Evolutionary conservation across 2,888 invertebrate species (phyloP), one percentile per base, ranked within the genome.

Genomic region (Argyresthia albistria): DNA sequence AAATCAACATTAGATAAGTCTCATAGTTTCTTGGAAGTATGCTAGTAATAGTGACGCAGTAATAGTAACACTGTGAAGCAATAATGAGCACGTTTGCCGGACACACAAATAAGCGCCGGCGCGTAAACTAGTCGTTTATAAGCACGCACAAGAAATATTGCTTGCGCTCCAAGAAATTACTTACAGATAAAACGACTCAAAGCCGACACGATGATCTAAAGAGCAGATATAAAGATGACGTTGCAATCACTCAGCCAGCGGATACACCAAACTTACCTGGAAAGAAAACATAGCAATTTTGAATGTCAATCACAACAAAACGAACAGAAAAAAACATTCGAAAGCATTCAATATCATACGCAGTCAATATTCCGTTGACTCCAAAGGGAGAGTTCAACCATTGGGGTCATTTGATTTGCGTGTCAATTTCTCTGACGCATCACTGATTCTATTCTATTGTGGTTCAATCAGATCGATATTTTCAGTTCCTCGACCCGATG

Each of bases 361-460:
- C 9, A 15, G n/a, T 39, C 3, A 6, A 45, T 45, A 45, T 45
- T 45, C 14, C 25, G 11, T 47, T 47, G 35, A 47, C 47, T 39
- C 25, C 25, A 14, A 6, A 46, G 25, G 25, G 25, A 25, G 47
- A 47, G 47, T 35, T 11, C 47, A 50, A 25, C 16, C 25, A 50
- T 15, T 35, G 50, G 50, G 50, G 50, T 50, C 50, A 50, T 25
- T 50, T 25, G 43, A 35, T 50, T 50, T 43, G 50, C 50, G 50
- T 50, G 50, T 50, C 50, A 50, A 50, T 50, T 50, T 50, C 50
- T 50, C 50, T 12, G 43, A 35, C 50, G 43, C 50, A 50, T 50
- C 50, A 50, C 50, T 43, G 50, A 50, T n/a, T 50, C 43, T 16
- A 36, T 36, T 49, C 49, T 49, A 50, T 50, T 50, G 50, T 50